phyloP scores from a whole-genome alignment of 2,113 vertebrate species.

The Silurus glanis region DNA sequence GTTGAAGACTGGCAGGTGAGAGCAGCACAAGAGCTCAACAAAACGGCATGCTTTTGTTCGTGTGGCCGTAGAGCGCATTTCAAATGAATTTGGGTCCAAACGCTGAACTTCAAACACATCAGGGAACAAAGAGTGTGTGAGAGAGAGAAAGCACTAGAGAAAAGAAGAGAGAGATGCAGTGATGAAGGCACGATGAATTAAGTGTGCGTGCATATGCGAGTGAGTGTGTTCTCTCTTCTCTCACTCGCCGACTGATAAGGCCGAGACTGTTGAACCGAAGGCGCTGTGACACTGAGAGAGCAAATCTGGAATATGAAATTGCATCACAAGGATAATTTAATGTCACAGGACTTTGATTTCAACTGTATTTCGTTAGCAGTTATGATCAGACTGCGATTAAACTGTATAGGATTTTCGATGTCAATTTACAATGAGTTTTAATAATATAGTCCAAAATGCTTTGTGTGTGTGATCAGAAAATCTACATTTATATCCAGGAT shows the following conservation, averaged over 20 bases:
- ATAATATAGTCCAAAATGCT: neutral
- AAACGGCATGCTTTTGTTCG: constrained; percentile 33
- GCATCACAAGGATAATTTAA: neutral
- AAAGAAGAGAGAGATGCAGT: constrained; percentile 20
- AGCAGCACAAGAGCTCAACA: constrained; percentile 25
- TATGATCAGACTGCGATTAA: neutral
- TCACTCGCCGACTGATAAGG: constrained; percentile 15
- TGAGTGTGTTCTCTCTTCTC: constrained; percentile 18
- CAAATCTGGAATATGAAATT: constrained; percentile 14
- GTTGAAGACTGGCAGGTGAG: neutral
- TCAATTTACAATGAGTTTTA: neutral
- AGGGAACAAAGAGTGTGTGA: constrained; percentile 33
- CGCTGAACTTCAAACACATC: constrained; percentile 48
- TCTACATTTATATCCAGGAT: neutral
- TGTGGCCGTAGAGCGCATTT: constrained; percentile 40
- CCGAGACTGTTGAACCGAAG: constrained; percentile 40
- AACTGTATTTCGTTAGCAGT: constrained; percentile 17
- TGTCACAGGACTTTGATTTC: constrained; percentile 3
- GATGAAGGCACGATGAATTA: constrained; percentile 17
- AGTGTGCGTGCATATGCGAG: neutral
- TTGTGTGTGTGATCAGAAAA: constrained; percentile 3
- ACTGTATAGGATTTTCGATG: neutral
- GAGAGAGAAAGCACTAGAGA: neutral
- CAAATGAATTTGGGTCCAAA: constrained; percentile 43
- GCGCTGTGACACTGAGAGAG: constrained; percentile 19